These are phyloP conservation scores for Gymnothorax javanicus DNA, from an alignment of 2,797 vertebrate genomes.

Conservation along the genomic window DNA sequence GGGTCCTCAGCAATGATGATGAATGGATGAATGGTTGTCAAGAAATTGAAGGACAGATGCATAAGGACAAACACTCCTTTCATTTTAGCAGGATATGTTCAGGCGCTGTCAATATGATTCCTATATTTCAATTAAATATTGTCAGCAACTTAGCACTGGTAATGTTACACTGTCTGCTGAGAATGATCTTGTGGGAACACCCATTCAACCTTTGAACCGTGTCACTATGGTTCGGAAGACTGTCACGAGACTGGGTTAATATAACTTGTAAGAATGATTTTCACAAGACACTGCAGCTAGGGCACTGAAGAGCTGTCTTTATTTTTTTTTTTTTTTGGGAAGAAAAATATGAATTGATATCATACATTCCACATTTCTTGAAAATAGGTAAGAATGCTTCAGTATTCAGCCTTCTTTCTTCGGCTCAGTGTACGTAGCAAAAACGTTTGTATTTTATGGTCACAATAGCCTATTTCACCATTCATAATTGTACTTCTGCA, in stretches of 20 bases:
- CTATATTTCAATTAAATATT: background rate
- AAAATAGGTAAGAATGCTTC: background rate
- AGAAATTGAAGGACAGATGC: no score
- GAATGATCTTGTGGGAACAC: background rate
- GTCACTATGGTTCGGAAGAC: slow-evolving; percentile 51
- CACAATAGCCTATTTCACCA: background rate
- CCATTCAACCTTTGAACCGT: slow-evolving; percentile 74
- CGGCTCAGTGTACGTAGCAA: background rate
- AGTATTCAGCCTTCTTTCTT: slow-evolving; percentile 16
- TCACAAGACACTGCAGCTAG: slow-evolving; percentile 14
- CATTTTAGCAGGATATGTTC: background rate
- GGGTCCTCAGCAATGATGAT: no score
- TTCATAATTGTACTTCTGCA: background rate
- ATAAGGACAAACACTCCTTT: no score
- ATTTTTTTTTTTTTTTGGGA: background rate
- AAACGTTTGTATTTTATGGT: background rate
- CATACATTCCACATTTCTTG: slow-evolving; percentile 7
- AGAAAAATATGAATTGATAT: background rate
- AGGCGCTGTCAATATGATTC: background rate
- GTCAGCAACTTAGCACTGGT: background rate
- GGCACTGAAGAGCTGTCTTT: slow-evolving; percentile 8
- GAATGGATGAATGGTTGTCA: no score
- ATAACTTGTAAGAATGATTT: slow-evolving; percentile 14
- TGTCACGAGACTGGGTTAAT: slow-evolving; percentile 71
- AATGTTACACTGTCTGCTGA: background rate